These are phyloP conservation scores for Chiridota heheva DNA, from an alignment of 35 echinoderm and acorn worm species.

Conservation along the genomic window DNA sequence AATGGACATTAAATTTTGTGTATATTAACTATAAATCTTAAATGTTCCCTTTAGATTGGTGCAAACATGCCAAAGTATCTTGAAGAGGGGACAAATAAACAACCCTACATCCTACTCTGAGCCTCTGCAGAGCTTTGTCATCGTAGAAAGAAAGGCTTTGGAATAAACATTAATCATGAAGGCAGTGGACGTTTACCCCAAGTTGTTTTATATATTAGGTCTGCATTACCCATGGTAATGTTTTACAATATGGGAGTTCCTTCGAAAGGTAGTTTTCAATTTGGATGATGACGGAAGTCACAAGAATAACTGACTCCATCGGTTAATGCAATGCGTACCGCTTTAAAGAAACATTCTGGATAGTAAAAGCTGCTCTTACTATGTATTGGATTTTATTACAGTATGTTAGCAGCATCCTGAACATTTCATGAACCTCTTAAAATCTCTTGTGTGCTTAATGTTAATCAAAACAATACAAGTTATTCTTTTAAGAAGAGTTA, in stretches of 20 bases:
- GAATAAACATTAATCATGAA: slow-evolving; percentile 13
- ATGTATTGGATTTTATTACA: too few species aligned
- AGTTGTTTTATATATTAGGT: slow-evolving; percentile 20
- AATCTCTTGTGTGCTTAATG: too few species aligned
- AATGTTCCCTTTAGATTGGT: slow-evolving; percentile 1
- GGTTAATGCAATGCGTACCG: too few species aligned
- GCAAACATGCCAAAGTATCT: slow-evolving; percentile 36
- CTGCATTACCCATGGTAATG: slow-evolving; percentile 14
- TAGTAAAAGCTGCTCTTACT: too few species aligned
- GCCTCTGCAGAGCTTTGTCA: slow-evolving; percentile 13
- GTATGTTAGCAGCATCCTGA: too few species aligned
- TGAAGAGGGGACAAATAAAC: not conserved
- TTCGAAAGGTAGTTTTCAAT: slow-evolving; percentile 21
- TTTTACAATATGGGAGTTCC: slow-evolving; percentile 17
- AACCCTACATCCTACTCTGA: slow-evolving; percentile 17
- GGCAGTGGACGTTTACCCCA: slow-evolving; percentile 3
- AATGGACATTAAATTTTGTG: too few species aligned
- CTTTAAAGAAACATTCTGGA: too few species aligned
- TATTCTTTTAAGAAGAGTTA: too few species aligned
- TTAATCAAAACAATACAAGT: too few species aligned
- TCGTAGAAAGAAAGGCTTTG: slow-evolving; percentile 23
- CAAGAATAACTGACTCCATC: too few species aligned
- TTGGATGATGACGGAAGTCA: slow-evolving; percentile 15
- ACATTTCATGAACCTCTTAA: too few species aligned
- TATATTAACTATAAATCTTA: too few species aligned